These are phyloP conservation scores for Anguilla marmorata DNA, from an alignment of 2,797 vertebrate genomes.

Conservation along the genomic window DNA sequence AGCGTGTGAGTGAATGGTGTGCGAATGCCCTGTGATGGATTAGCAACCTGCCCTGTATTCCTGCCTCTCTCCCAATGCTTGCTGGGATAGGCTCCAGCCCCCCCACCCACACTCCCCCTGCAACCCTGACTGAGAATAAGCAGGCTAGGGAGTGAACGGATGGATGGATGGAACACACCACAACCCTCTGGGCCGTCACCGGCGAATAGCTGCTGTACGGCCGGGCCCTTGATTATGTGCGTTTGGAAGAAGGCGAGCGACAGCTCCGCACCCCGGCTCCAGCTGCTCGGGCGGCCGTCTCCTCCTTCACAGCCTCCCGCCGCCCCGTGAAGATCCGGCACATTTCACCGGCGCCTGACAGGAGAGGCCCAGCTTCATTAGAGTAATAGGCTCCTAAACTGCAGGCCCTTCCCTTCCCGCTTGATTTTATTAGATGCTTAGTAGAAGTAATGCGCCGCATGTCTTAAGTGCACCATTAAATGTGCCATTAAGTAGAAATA, in stretches of 20 bases:
- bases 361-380: constrained; percentile 5
- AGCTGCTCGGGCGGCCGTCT: constrained; percentile 37
- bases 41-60: too few relatives aligned
- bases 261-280: background rate
- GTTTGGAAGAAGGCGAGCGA: background rate
- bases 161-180: background rate
- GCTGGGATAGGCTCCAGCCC: too few relatives aligned
- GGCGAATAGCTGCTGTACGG: background rate
- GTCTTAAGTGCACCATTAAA: constrained; percentile 12
- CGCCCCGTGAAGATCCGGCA: background rate
- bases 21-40: too few relatives aligned
- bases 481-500: background rate
- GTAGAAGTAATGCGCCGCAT: constrained; percentile 1
- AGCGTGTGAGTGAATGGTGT: too few relatives aligned
- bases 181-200: background rate
- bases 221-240: background rate
- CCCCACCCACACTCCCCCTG: too few relatives aligned
- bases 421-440: constrained; percentile 12
- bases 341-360: background rate
- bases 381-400: background rate
- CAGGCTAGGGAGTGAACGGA: too few relatives aligned
- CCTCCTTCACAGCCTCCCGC: constrained; percentile 47
- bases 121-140: too few relatives aligned
- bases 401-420: background rate
- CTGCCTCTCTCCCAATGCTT: too few relatives aligned